phyloP scores from a whole-genome alignment of 2,797 vertebrate species.

The Mareca strepera region DNA sequence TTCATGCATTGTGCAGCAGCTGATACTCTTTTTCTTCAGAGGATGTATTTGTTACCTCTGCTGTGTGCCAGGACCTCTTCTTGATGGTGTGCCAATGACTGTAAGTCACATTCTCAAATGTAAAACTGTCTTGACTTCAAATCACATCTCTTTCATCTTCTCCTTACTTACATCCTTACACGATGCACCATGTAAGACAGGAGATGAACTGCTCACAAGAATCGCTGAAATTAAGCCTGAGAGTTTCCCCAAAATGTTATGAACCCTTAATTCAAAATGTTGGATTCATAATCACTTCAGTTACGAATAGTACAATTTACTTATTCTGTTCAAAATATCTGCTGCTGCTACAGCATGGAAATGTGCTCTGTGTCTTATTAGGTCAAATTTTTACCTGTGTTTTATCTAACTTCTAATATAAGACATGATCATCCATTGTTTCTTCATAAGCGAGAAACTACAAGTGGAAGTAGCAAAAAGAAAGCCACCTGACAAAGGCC shows the following conservation, averaged over 20 bases:
- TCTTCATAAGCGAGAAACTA: neutral
- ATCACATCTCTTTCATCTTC: slow-evolving; percentile 37
- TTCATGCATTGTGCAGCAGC: slow-evolving; percentile 24
- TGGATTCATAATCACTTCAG: neutral
- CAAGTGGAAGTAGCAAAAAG: rapidly evolving
- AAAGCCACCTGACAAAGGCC: neutral
- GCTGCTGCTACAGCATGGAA: neutral
- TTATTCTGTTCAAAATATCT: slow-evolving; percentile 20
- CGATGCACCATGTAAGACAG: slow-evolving; percentile 44
- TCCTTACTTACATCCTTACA: neutral
- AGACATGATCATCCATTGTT: neutral
- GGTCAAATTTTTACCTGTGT: neutral
- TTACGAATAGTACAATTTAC: neutral
- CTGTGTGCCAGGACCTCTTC: slow-evolving; percentile 44
- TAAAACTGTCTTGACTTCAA: slow-evolving; percentile 22
- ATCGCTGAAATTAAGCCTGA: neutral
- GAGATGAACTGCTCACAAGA: slow-evolving; percentile 44
- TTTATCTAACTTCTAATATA: neutral
- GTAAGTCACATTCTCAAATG: slow-evolving; percentile 49
- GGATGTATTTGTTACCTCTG: slow-evolving; percentile 43
- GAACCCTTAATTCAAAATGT: neutral
- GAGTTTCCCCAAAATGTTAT: neutral
- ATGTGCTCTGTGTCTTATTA: neutral
- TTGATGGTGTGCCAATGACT: slow-evolving; percentile 37
- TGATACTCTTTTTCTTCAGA: slow-evolving; percentile 25